phyloP scores from a whole-genome alignment of 1,140 invertebrate species.

The Odontomachus brunneus region DNA sequence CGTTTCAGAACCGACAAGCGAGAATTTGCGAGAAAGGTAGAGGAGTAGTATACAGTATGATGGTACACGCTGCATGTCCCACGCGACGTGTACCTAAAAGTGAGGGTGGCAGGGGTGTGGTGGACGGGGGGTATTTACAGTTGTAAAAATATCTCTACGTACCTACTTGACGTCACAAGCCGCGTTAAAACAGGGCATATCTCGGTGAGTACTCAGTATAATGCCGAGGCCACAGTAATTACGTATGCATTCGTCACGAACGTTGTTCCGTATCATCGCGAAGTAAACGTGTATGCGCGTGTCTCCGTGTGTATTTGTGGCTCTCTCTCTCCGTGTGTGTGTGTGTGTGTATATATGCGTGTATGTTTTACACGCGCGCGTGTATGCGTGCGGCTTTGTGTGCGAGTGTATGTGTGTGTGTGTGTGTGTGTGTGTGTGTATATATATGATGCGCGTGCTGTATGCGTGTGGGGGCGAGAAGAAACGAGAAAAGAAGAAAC shows the following conservation, averaged over 20 bases:
- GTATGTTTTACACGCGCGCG: conserved; percentile 5
- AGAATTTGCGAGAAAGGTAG: conserved; percentile 19
- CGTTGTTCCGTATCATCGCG: conserved; percentile 51
- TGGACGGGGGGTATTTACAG: conserved; percentile 66
- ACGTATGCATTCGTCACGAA: conserved; percentile 75
- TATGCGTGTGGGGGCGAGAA: background rate
- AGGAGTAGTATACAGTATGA: background rate
- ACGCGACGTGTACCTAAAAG: background rate
- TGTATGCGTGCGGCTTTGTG: conserved; percentile 51
- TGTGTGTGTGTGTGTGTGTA: background rate
- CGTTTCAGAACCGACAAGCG: background rate
- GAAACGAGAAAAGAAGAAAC: conserved; percentile 47
- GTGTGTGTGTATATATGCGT: background rate
- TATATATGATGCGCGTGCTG: background rate
- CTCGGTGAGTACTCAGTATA: conserved; percentile 84
- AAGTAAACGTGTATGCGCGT: conserved; percentile 11
- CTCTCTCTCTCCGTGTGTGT: background rate
- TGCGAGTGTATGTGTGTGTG: background rate
- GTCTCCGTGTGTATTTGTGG: background rate
- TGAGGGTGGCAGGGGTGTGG: background rate
- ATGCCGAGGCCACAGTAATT: conserved; percentile 78
- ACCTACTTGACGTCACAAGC: conserved; percentile 86
- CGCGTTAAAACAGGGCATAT: conserved; percentile 86
- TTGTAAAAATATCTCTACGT: conserved; percentile 80
- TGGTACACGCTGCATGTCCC: too few species aligned